phyloP scores from a whole-genome alignment of 1,140 invertebrate genomes.

The Lamellibrachia luymesi region DNA sequence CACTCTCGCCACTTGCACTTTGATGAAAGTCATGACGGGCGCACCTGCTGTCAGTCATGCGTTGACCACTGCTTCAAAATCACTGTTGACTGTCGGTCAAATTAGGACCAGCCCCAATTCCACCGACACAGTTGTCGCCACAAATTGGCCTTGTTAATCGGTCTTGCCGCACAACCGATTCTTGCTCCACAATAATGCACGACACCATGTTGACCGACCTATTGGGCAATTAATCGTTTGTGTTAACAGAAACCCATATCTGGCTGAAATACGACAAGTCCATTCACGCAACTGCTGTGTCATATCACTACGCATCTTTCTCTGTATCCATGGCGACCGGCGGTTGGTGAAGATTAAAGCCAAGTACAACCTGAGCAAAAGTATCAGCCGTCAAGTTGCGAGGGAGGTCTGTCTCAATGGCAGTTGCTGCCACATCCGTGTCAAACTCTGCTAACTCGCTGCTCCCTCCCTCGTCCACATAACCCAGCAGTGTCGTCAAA shows the following conservation, averaged over 20 bases:
- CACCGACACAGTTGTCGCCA: no score
- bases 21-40: no score
- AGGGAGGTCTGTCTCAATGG: constrained; percentile 51
- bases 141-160: no score
- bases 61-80: no score
- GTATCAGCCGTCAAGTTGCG: constrained; percentile 46
- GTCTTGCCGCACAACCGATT: no score
- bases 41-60: no score
- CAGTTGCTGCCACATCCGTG: constrained; percentile 37
- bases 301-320: not conserved
- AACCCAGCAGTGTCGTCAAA: constrained; percentile 51
- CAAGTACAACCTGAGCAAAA: constrained; percentile 50
- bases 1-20: no score
- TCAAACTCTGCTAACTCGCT: constrained; percentile 52
- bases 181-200: no score
- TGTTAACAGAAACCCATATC: not conserved
- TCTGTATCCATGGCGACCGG: not conserved
- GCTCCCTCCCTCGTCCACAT: constrained; percentile 51
- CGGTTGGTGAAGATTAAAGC: constrained; percentile 34
- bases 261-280: not conserved
- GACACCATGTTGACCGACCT: no score
- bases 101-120: no score
- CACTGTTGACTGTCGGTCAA: no score
- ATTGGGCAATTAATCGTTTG: no score
- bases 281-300: not conserved